Conservation (phyloP, 2,113 vertebrate genomes). For the Hippocampus mohnikei region DNA sequence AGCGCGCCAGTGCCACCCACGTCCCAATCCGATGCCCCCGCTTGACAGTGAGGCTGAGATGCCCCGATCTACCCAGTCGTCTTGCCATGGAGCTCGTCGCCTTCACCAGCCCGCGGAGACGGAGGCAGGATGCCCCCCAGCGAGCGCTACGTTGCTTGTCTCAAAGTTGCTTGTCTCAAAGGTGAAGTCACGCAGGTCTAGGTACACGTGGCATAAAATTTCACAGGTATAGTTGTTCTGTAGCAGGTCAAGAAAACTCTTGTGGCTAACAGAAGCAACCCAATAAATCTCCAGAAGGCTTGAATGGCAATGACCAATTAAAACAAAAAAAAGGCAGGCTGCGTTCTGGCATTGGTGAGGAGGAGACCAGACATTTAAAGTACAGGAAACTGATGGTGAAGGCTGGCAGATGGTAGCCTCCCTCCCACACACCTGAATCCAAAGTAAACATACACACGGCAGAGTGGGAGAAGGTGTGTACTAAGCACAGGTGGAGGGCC, state of each 20-base stretch:
- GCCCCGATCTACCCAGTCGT: too few species aligned
- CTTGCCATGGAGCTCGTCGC: too few species aligned
- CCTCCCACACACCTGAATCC: neutral
- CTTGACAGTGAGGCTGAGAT: too few species aligned
- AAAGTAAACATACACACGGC: neutral
- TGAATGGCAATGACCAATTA: neutral
- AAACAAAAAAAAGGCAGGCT: neutral
- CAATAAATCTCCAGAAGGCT: neutral
- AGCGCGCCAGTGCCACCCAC: too few species aligned
- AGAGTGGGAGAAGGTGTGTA: neutral
- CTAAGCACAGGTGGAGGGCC: neutral
- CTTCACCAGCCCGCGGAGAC: too few species aligned
- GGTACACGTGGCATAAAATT: neutral
- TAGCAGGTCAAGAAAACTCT: neutral
- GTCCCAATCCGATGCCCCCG: too few species aligned
- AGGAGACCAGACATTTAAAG: neutral
- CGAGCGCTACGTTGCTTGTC: too few species aligned
- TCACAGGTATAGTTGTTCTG: neutral
- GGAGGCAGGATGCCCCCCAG: too few species aligned
- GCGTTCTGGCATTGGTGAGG: neutral
- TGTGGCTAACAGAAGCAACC: neutral
- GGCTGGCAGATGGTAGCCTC: neutral
- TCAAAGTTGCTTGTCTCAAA: too few species aligned
- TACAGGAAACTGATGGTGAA: neutral
- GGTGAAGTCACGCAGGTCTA: neutral